Evolutionary conservation across 2,113 vertebrate species (phyloP), one percentile per base, ranked within the genome.

Genomic region (Nothobranchius furzeri): DNA sequence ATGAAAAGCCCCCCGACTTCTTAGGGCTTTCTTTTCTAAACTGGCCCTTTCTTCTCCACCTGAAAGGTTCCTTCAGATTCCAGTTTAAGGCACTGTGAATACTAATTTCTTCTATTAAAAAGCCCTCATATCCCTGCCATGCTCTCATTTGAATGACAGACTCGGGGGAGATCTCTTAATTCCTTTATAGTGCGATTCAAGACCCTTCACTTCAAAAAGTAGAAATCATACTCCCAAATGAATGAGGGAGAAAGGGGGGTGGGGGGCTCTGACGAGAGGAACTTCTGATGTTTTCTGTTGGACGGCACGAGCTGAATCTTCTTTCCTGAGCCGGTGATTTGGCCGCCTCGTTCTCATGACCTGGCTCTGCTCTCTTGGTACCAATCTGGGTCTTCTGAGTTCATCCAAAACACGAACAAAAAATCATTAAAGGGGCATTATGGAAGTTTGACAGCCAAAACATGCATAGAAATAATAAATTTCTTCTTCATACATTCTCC

Each of bases 211-310:
- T 93, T 93, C 93, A 94, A 93, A 93, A 93, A 93, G 92, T 94
- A 90, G 91, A 93, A 94, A 93, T 94, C 93, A 93, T 93, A 94
- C 92, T 94, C 93, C 90, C 93, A 94, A 92, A 93, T 93, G 92
- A 93, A 92, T 35, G 83, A 84, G 84, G 82, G 79, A 83, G 84
- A 81, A 69, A 82, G 6, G 48, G 8, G n/a, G 81, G 70, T 79
- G 88, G 90, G 72, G 51, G 82, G 88, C 90, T 68, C 86, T 89
- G 87, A 83, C 74, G 84, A 88, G 81, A 77, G 83, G 79, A 82
- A 81, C 88, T 85, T 94, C 89, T 92, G 93, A 93, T 93, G 92
- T 94, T 87, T 92, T 87, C 90, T 86, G 83, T 86, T 56, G 83
- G 87, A 91, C 73, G 64, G 76, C 75, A 64, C 67, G 20, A 79